These are phyloP conservation scores for Teinopalpus imperialis DNA, from an alignment of 2,888 invertebrate genomes.

Conservation along the genomic window DNA sequence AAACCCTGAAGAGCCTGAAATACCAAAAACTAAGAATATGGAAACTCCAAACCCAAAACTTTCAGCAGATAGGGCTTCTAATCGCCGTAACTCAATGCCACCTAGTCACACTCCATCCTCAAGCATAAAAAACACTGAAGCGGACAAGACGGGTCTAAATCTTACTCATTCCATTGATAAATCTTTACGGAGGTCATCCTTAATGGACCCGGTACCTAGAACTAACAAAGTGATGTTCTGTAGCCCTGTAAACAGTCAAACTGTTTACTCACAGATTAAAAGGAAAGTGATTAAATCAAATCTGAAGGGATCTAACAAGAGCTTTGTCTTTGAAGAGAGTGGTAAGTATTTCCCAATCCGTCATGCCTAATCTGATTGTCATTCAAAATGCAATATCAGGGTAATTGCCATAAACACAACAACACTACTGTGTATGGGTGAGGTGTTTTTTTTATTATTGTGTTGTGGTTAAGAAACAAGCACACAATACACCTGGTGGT, in stretches of 20 bases:
- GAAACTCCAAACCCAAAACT: constrained; percentile 22
- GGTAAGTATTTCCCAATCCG: constrained; percentile 47
- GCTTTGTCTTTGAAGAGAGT: constrained; percentile 65
- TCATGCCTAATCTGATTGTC: too few relatives aligned
- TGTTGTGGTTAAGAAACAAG: too few relatives aligned
- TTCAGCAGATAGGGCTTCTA: constrained; percentile 42
- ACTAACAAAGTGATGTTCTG: constrained; percentile 70
- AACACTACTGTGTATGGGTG: too few relatives aligned
- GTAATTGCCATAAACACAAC: too few relatives aligned
- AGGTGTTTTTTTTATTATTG: too few relatives aligned
- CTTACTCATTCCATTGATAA: constrained; percentile 68
- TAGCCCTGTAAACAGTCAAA: constrained; percentile 59
- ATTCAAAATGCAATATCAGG: too few relatives aligned
- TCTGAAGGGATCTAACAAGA: constrained; percentile 74
- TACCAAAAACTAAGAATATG: constrained; percentile 8
- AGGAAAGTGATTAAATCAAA: constrained; percentile 71
- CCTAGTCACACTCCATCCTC: constrained; percentile 67
- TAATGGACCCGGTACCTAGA: constrained; percentile 40
- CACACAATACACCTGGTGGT: too few relatives aligned
- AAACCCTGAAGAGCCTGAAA: not conserved
- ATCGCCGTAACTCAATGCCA: constrained; percentile 46
- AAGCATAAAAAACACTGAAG: constrained; percentile 40
- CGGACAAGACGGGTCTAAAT: constrained; percentile 51
- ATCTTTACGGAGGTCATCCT: constrained; percentile 35
- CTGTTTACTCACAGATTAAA: constrained; percentile 46